These are phyloP conservation scores for Colostygia pectinataria DNA, from an alignment of 2,888 invertebrate genomes.

Conservation along the genomic window DNA sequence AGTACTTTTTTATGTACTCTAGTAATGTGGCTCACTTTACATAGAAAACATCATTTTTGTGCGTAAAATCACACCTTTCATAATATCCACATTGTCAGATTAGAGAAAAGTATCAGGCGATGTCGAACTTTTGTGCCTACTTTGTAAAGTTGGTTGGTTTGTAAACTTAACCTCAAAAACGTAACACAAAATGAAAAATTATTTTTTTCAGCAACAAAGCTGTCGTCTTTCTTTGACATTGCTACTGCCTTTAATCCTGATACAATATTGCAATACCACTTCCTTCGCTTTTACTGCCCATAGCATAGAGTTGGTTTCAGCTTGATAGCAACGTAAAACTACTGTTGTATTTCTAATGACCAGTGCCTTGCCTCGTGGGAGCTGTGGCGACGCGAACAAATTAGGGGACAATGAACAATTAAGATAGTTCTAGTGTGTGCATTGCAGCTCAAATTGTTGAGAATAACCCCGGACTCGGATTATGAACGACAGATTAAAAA, in stretches of 20 bases:
- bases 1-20: too few relatives aligned
- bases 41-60: too few relatives aligned
- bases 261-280: not conserved
- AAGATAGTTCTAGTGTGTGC: slow-evolving; percentile 41
- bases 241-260: slow-evolving; percentile 41
- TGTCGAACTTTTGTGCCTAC: too few relatives aligned
- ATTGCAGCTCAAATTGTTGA: slow-evolving; percentile 39
- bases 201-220: slow-evolving; percentile 11
- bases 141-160: slow-evolving; percentile 5
- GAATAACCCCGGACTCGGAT: slow-evolving; percentile 14
- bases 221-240: slow-evolving; percentile 25
- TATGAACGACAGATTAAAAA: slow-evolving; percentile 1
- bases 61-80: too few relatives aligned
- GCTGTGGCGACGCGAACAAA: slow-evolving; percentile 54
- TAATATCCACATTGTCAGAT: too few relatives aligned
- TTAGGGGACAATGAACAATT: slow-evolving; percentile 58
- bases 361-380: slow-evolving; percentile 41
- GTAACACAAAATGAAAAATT: slow-evolving; percentile 5
- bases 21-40: too few relatives aligned
- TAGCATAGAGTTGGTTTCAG: slow-evolving; percentile 20
- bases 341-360: slow-evolving; percentile 39
- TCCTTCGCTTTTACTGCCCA: not conserved
- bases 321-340: not conserved
- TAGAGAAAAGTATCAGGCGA: too few relatives aligned
- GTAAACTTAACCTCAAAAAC: slow-evolving; percentile 5